Base-by-base conservation (phyloP, 2,888 invertebrate genomes). In the Microctonus brassicae region DNA sequence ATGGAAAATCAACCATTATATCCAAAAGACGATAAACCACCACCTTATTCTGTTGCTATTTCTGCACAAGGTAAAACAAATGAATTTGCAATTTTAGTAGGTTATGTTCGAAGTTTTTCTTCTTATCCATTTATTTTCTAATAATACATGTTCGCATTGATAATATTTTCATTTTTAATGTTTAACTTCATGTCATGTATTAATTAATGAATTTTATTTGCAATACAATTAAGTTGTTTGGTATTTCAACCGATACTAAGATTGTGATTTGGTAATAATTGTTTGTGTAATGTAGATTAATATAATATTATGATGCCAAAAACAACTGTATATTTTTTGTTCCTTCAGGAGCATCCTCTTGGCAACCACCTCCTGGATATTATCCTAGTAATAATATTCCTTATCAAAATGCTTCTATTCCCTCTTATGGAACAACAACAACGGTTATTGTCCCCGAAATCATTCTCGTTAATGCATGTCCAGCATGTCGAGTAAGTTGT, bases 401-500 rank as follows among this genome's bases (percentile, higher is more conserved):
- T 0, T 62, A 74, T 57, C 78, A 78, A 64, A 75, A 73, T 20
- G 77, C 71, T 29, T 78, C 81, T 60, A 81, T 89, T 22, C 90
- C 91, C 0, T 89, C 90, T 36, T 93, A 92, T 78, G 91, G 92
- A 20, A 90, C 93, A 1, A 88, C 89, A 6, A 79, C 89, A 62
- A 90, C 93, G 26, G 90, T 93, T 70, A 91, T 93, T 75, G 91
- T 93, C 63, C 92, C 93, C 3, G 93, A 95, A 75, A 94, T 96
- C 42, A 93, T 96, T 74, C 89, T 95, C 0, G 93, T 97, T 0
- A 96, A 96, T 0, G 95, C 94, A 2, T 97, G 97, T 86, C 97
- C 97, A 1, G 94, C 95, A 1, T 97, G 97, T 84, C 90, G 96
- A 78, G 95, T 91, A 83, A 86, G 88, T 82, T 26, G 10, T 29